Evolutionary conservation across 2,888 invertebrate species (phyloP), one percentile per base, ranked within the genome.

Genomic region (Melieria picta): DNA sequence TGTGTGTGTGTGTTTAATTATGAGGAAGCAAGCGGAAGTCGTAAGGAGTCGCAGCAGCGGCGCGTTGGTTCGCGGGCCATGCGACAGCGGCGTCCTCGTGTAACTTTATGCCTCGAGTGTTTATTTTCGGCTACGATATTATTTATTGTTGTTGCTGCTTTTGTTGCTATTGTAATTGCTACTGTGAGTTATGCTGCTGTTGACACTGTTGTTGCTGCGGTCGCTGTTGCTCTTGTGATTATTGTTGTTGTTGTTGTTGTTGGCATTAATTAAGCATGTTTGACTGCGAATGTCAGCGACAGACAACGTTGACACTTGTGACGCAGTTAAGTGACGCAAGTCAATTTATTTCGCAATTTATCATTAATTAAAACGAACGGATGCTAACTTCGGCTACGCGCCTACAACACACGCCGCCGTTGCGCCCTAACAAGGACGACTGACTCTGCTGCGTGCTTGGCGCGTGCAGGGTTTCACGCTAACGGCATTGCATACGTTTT

Each of bases 331-430:
- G 81, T 80, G 81, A 80, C 83, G 80, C 83, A 83, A 83, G 82
- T 81, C 81, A 82, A 83, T 83, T 83, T 81, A 82, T 82, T 83
- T 83, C 78, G 78, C 81, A 83, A 83, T 83, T 83, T 80, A 83
- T 83, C 82, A 82, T 82, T 82, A 81, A 83, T 82, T 83, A 81
- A 80, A 80, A 77, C 80, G 78, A 69, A 57, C 63, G 63, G 63
- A 69, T 69, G 63, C 63, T 47, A 42, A 56, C 61, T 50, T 62
- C 10, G 45, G 30, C 45, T 67, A 16, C 16, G 16, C 16, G 16
- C 16, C 16, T 16, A 16, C 16, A 16, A 16, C 16, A 16, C 16
- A 16, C 16, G 16, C 16, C 16, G 16, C 16, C 16, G 16, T 16
- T 16, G 16, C 16, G 16, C 16, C 16, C 16, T 16, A 16, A 16